Conservation (phyloP, 2,113 vertebrate genomes). For the Tretioscincus oriximinensis region DNA sequence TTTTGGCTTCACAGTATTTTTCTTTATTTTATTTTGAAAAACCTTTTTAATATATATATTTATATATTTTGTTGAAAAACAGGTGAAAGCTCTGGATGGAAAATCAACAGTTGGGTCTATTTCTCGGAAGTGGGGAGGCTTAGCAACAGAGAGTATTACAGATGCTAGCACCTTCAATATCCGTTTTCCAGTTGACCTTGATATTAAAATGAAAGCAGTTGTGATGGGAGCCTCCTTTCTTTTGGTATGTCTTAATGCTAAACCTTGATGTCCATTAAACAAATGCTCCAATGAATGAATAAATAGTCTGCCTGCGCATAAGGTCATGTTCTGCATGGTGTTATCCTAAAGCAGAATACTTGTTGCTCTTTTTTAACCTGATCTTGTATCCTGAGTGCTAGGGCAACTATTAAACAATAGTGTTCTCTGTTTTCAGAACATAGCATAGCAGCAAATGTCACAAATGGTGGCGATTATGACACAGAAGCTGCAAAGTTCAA, state of each 20-base stretch:
- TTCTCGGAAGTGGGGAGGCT: constrained; percentile 88
- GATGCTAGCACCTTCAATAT: constrained; percentile 89
- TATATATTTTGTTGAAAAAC: constrained; percentile 9
- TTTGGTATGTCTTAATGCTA: constrained; percentile 78
- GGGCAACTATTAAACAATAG: too few species aligned
- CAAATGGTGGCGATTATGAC: too few species aligned
- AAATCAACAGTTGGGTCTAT: constrained; percentile 81
- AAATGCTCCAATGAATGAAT: too few species aligned
- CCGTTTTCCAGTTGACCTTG: constrained; percentile 89
- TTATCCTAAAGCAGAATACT: too few species aligned
- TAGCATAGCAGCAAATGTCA: too few species aligned
- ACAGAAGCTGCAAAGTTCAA: too few species aligned
- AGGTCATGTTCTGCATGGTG: too few species aligned
- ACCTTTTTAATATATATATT: too few species aligned
- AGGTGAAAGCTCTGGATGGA: constrained; percentile 88
- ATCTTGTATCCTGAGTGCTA: too few species aligned
- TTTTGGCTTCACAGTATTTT: not conserved
- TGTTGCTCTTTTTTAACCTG: too few species aligned
- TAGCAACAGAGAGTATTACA: constrained; percentile 82
- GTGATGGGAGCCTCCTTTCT: constrained; percentile 91
- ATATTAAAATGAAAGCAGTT: constrained; percentile 90
- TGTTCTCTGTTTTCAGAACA: too few species aligned
- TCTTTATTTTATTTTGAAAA: not conserved
- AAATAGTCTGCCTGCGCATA: not conserved
- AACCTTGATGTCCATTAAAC: not conserved